Conservation (phyloP, 2,113 vertebrate genomes). For the Gorsachius goisagi region DNA sequence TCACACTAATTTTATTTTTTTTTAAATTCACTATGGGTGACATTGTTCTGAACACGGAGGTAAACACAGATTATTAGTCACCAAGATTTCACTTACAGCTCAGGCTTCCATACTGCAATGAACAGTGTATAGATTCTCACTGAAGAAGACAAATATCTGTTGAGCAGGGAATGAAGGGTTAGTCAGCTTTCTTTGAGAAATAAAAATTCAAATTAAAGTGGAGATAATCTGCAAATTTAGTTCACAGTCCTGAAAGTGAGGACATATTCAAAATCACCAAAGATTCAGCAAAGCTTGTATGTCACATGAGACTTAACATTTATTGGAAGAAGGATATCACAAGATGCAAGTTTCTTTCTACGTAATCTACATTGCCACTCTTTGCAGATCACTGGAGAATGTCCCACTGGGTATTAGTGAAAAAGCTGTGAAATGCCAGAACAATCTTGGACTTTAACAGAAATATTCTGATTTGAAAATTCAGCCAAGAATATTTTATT, state of each 20-base stretch:
- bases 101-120: neutral
- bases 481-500: neutral
- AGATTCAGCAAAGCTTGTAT: neutral
- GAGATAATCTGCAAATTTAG: neutral
- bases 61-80: neutral
- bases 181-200: neutral
- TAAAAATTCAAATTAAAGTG: neutral
- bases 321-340: neutral
- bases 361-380: fast-evolving
- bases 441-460: neutral
- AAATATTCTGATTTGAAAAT: neutral
- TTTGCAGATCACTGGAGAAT: neutral
- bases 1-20: neutral
- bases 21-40: neutral
- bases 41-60: neutral
- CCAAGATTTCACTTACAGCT: neutral
- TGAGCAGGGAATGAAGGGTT: neutral
- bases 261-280: neutral
- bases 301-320: neutral
- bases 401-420: neutral
- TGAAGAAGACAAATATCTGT: neutral
- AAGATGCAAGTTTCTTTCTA: neutral
- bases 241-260: neutral
- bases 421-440: neutral
- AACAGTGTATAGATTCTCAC: neutral